These are phyloP conservation scores for Sebastes vulpes DNA, from an alignment of 2,797 vertebrate genomes.

Conservation along the genomic window DNA sequence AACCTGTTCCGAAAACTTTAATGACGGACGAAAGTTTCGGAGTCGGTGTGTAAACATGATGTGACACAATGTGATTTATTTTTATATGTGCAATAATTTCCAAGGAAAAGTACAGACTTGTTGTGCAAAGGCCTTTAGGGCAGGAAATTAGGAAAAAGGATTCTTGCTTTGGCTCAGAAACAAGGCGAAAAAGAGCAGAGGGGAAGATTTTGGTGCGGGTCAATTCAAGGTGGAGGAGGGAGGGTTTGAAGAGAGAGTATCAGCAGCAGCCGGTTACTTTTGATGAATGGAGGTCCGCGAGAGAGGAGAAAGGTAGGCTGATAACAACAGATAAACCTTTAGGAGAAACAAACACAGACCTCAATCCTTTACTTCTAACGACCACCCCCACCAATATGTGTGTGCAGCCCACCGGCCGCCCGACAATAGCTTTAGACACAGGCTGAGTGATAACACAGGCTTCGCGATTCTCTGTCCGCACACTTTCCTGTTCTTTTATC, in stretches of 20 bases:
- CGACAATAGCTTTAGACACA: conserved; percentile 41
- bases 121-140: no score
- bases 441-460: conserved; percentile 35
- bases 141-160: not conserved
- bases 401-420: conserved; percentile 19
- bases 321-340: conserved; percentile 63
- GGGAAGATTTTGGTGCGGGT: conserved; percentile 8
- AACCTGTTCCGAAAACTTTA: no score
- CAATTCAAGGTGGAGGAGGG: conserved; percentile 54
- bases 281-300: conserved; percentile 75
- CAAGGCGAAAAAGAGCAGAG: not conserved
- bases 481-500: conserved; percentile 50
- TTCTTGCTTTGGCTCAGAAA: not conserved
- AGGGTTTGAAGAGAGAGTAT: conserved; percentile 46
- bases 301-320: conserved; percentile 59
- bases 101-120: no score
- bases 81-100: no score
- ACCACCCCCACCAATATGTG: conserved; percentile 43
- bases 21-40: no score
- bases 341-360: conserved; percentile 52
- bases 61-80: no score
- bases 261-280: conserved; percentile 64
- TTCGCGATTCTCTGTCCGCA: conserved; percentile 4
- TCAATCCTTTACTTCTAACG: conserved; percentile 58
- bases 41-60: no score